Evolutionary conservation across 2,888 invertebrate species (phyloP).

Genomic region (Antheraea assamensis): DNA sequence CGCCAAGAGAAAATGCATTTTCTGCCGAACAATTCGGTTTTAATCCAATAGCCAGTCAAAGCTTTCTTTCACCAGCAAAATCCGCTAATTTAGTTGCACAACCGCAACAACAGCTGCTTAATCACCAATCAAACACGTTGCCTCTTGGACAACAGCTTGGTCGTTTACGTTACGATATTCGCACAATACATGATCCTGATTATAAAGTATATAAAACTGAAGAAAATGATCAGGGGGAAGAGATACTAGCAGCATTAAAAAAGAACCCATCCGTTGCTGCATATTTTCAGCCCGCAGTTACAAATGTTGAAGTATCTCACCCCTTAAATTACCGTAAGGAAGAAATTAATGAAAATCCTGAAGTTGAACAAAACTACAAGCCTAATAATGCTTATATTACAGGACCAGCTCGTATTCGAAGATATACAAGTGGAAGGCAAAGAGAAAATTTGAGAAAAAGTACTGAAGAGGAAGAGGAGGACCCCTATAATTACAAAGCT

Average conservation of each 20-base stretch:
- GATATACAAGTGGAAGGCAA: constrained; percentile 75
- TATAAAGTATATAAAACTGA: constrained; percentile 77
- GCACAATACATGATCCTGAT: constrained; percentile 73
- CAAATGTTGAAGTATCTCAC: constrained; percentile 71
- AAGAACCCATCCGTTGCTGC: constrained; percentile 71
- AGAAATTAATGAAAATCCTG: constrained; percentile 60
- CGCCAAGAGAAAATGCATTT: constrained; percentile 68
- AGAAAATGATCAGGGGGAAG: constrained; percentile 65
- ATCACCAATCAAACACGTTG: constrained; percentile 40
- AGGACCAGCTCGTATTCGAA: constrained; percentile 72
- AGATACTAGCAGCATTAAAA: constrained; percentile 71
- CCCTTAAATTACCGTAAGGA: constrained; percentile 71
- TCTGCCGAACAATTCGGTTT: constrained; percentile 74
- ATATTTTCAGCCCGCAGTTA: constrained; percentile 71
- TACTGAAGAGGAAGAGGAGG: constrained; percentile 64
- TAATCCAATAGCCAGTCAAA: constrained; percentile 75
- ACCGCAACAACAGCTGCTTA: constrained; percentile 46
- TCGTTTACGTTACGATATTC: constrained; percentile 72
- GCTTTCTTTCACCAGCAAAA: constrained; percentile 59
- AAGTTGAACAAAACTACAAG: constrained; percentile 72
- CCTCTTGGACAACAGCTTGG: constrained; percentile 56
- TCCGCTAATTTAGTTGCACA: constrained; percentile 62
- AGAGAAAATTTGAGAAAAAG: constrained; percentile 62
- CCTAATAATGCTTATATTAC: constrained; percentile 72
- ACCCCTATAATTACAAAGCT: constrained; percentile 79